These are phyloP conservation scores for Epinephelus moara DNA, from an alignment of 2,113 vertebrate genomes.

Conservation along the genomic window DNA sequence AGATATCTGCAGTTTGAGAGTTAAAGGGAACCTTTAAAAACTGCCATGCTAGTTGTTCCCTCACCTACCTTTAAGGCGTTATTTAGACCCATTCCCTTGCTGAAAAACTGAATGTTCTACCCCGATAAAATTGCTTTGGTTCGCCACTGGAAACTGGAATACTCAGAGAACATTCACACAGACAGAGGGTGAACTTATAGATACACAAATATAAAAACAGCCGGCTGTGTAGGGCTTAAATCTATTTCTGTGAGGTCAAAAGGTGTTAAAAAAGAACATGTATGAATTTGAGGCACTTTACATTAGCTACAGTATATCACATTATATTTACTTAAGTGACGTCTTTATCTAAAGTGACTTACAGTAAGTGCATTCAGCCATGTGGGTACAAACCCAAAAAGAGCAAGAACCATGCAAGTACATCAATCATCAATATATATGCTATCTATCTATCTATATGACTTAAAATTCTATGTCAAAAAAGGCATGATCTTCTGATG, in stretches of 20 bases:
- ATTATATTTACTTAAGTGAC: neutral
- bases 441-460: no score
- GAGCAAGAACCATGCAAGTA: neutral
- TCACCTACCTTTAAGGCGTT: no score
- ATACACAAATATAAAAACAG: neutral
- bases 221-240: neutral
- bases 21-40: no score
- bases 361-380: neutral
- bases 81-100: no score
- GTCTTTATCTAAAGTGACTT: neutral
- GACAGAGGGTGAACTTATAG: neutral
- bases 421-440: neutral
- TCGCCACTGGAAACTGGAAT: neutral
- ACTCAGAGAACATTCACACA: neutral
- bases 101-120: no score
- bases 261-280: neutral
- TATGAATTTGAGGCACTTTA: neutral
- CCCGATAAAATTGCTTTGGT: no score
- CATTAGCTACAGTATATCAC: neutral
- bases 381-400: neutral
- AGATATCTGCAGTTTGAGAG: no score
- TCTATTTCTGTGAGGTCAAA: neutral
- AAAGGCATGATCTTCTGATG: neutral
- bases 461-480: no score
- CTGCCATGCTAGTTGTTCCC: no score